phyloP scores from a whole-genome alignment of 2,113 vertebrate species.

The Microcebus tavaratra region DNA sequence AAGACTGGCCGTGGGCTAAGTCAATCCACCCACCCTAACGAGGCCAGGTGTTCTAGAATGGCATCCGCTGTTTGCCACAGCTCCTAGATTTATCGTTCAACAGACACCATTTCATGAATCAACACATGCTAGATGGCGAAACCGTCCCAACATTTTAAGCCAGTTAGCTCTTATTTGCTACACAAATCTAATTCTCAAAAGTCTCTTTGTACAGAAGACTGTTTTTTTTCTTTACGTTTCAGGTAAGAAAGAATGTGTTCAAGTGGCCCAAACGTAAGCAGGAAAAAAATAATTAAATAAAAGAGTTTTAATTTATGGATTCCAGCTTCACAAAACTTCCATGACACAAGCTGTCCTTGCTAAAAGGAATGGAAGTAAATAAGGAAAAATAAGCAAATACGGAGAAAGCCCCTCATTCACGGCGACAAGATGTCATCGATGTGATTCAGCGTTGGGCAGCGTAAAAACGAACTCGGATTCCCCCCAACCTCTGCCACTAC shows the following conservation, averaged over 20 bases:
- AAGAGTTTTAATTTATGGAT: not conserved
- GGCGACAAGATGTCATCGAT: not conserved
- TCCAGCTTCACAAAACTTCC: not conserved
- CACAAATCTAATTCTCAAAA: not conserved
- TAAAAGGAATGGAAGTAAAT: no score
- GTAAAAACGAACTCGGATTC: not conserved
- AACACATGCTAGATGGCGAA: not conserved
- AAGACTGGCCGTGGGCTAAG: not conserved
- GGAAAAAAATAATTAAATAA: no score
- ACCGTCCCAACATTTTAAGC: not conserved
- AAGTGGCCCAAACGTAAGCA: not conserved
- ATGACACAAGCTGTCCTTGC: not conserved
- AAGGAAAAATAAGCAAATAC: not conserved
- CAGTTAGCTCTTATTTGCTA: not conserved
- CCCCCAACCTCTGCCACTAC: not conserved
- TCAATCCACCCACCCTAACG: not conserved
- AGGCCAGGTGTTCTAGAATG: not conserved
- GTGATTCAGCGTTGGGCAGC: not conserved
- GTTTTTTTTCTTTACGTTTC: not conserved
- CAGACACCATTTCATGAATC: not conserved
- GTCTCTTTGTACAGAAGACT: not conserved
- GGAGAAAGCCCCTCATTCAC: not conserved
- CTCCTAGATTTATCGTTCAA: not conserved
- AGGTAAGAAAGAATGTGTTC: not conserved
- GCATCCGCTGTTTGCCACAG: not conserved